Conservation (phyloP, 2,888 invertebrate genomes). For the Silvanus unidentatus region DNA sequence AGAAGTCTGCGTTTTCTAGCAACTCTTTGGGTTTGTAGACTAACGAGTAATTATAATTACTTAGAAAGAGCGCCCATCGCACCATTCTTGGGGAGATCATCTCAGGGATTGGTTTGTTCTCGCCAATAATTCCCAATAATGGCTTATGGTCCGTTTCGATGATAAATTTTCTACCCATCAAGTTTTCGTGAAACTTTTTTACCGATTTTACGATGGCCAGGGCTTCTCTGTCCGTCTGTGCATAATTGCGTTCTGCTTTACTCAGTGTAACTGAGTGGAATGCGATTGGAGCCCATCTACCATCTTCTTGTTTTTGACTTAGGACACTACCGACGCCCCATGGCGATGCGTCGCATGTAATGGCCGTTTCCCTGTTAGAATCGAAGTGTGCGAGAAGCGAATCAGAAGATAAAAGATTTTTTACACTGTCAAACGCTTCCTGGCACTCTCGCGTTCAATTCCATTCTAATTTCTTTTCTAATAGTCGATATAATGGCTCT, state of each 20-base stretch:
- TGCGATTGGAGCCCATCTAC: conserved; percentile 2
- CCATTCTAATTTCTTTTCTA: too few species aligned
- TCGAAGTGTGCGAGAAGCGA: too few species aligned
- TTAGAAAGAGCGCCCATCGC: conserved; percentile 6
- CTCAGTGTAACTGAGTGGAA: background rate
- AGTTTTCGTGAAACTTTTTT: conserved; percentile 12
- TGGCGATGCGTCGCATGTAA: too few species aligned
- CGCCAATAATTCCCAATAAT: conserved; percentile 12
- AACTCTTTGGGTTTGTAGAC: conserved; percentile 1
- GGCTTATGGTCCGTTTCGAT: conserved; percentile 16
- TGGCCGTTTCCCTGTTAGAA: too few species aligned
- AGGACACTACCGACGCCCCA: conserved; percentile 4
- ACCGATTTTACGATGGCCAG: conserved; percentile 10
- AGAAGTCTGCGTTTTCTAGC: conserved; percentile 4
- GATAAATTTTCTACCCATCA: conserved; percentile 10
- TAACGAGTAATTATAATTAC: conserved; percentile 4
- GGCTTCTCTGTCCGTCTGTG: too few species aligned
- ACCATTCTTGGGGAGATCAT: conserved; percentile 8
- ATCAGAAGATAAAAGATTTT: too few species aligned
- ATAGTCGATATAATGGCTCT: too few species aligned
- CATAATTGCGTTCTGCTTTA: too few species aligned
- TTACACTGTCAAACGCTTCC: too few species aligned
- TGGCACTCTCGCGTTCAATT: too few species aligned
- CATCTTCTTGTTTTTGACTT: background rate
- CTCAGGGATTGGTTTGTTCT: conserved; percentile 9